A percentile compares a stretch with the other conserved stretches of the same genome.
These are phyloP conservation scores for Vulpes lagopus DNA, from an alignment of 2,113 vertebrate genomes.

Conservation along the genomic window DNA sequence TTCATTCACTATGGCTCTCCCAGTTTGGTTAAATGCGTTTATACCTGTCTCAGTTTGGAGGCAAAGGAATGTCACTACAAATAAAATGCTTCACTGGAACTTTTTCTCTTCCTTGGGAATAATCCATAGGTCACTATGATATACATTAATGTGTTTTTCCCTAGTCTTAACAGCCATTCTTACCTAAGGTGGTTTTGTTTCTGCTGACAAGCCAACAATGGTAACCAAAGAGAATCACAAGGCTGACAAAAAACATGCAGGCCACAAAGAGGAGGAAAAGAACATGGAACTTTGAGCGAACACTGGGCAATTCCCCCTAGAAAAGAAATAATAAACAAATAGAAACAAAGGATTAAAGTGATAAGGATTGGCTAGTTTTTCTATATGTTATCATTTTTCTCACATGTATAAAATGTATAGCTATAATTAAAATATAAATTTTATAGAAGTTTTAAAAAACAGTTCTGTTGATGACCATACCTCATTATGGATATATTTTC, in stretches of 20 bases:
- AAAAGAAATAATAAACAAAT: constrained; percentile 77
- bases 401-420: constrained; percentile 40
- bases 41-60: background rate
- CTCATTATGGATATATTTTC: constrained; percentile 35
- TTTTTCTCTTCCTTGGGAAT: constrained; percentile 19
- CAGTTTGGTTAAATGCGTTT: constrained; percentile 51
- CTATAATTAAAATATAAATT: constrained; percentile 39
- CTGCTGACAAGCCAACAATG: constrained; percentile 97
- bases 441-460: constrained; percentile 32
- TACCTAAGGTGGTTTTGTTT: constrained; percentile 98
- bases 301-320: constrained; percentile 93
- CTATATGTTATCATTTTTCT: constrained; percentile 30
- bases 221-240: constrained; percentile 98
- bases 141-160: constrained; percentile 21
- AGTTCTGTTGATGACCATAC: constrained; percentile 22
- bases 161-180: constrained; percentile 74
- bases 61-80: background rate
- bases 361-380: background rate
- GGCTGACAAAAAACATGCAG: constrained; percentile 98
- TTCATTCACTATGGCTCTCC: constrained; percentile 32
- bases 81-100: constrained; percentile 19
- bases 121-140: background rate
- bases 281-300: constrained; percentile 96
- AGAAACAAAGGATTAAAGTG: constrained; percentile 64
- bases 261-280: constrained; percentile 98